Evolutionary conservation across 92 coral and sea anemone genomes (phyloP).

Genomic region (Scolanthus callimorphus): DNA sequence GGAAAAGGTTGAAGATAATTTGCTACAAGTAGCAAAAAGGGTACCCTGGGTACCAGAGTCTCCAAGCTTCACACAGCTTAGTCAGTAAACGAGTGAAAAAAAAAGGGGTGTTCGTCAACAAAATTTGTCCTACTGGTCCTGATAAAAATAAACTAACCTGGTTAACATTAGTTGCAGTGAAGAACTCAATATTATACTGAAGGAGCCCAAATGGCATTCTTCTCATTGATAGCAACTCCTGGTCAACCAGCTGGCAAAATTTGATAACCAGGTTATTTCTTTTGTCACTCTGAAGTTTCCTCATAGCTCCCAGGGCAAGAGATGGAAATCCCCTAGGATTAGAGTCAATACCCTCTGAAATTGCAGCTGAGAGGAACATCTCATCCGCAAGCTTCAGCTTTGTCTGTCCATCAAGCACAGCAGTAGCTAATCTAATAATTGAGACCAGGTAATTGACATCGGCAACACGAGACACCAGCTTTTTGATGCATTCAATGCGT

Average conservation of each 20-base stretch:
- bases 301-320: not conserved
- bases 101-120: too few relatives aligned
- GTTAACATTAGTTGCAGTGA: conserved; percentile 7
- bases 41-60: too few relatives aligned
- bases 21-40: too few relatives aligned
- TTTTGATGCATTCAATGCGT: not conserved
- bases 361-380: conserved; percentile 2
- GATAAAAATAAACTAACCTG: not conserved
- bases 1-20: too few relatives aligned
- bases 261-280: conserved; percentile 2
- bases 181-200: conserved; percentile 3
- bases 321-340: conserved; percentile 1
- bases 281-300: not conserved
- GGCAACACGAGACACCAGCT: not conserved
- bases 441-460: conserved; percentile 2
- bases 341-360: conserved; percentile 1
- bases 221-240: not conserved
- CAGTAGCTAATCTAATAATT: not conserved
- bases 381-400: conserved; percentile 3
- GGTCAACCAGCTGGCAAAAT: not conserved
- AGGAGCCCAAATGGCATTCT: too few relatives aligned
- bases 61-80: too few relatives aligned
- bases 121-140: not conserved
- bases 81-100: too few relatives aligned
- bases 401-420: not conserved